Evolutionary conservation across 2,797 vertebrate genomes (phyloP), one percentile per base, ranked within the genome.

Genomic region (Apogon hyalosoma): DNA sequence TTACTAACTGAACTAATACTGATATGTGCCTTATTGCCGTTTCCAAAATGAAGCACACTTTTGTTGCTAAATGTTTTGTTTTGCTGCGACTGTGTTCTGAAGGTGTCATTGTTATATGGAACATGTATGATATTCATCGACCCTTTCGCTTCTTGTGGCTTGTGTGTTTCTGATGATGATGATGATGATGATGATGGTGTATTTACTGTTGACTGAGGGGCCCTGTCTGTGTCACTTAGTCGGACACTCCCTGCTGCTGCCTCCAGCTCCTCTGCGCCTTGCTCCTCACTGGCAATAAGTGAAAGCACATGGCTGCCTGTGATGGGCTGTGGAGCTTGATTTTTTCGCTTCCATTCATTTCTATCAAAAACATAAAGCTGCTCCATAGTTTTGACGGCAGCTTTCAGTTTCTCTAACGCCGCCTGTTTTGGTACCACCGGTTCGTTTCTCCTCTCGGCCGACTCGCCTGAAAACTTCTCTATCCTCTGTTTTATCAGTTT

Each of bases 301-400:
- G 96, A 95, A 1, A 97, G 94, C 63, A 98, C 93, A 0, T 97
- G 96, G 83, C 96, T 96, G 83, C 95, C 96, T 0, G 79, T 91
- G 67, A 97, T 56, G 0, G 86, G 93, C 73, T 39, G 45, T 80
- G 79, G 0, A 94, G 91, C 39, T 96, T 87, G 0, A 11, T 87
- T 93, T 80, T 95, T 98, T 63, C 97, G 94, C 56, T 96, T 98
- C 97, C 97, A 99, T 63, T 98, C 96, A 0, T 96, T 94, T 48
- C 90, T 93, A 43, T 95, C 93, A 80, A 96, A 98, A n/a, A 96
- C 95, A 42, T 98, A 99, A 0, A 98, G 93, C 71, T 98, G 95
- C 63, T 99, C 97, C 98, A 99, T 99, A 43, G 96, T 98, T 63
- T 96, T 94, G 62, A 99, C 97, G 0, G 97, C 97, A 0, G 97